Evolutionary conservation across 1,140 invertebrate genomes (phyloP).

Genomic region (Drosophila athabasca): DNA sequence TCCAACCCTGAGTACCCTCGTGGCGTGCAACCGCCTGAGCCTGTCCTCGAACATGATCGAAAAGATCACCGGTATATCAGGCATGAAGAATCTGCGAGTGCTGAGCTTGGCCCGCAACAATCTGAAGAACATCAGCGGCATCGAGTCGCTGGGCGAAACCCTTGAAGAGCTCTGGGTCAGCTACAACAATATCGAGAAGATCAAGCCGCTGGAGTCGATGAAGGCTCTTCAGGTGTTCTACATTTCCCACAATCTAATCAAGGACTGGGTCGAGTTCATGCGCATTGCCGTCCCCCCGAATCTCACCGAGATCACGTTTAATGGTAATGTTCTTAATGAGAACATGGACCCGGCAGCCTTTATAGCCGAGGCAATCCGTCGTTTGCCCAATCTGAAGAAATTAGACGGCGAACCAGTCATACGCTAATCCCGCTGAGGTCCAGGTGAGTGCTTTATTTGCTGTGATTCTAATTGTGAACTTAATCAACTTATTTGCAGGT

Average conservation of each 20-base stretch:
- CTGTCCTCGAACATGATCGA: slow-evolving; percentile 97
- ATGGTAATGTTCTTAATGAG: slow-evolving; percentile 94
- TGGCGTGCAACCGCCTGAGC: slow-evolving; percentile 89
- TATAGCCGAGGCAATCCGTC: slow-evolving; percentile 88
- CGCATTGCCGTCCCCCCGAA: slow-evolving; percentile 85
- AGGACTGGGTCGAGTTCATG: slow-evolving; percentile 94
- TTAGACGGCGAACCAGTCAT: slow-evolving; percentile 91
- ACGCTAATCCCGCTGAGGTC: slow-evolving; percentile 56
- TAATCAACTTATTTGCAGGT: too few relatives aligned
- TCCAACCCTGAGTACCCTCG: slow-evolving; percentile 86
- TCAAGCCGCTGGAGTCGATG: slow-evolving; percentile 86
- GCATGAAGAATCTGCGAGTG: slow-evolving; percentile 92
- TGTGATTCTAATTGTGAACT: too few relatives aligned
- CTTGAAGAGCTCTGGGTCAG: slow-evolving; percentile 90
- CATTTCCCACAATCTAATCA: slow-evolving; percentile 94
- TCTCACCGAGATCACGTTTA: slow-evolving; percentile 90
- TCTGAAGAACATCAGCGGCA: slow-evolving; percentile 93
- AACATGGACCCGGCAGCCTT: too few relatives aligned
- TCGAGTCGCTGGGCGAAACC: too few relatives aligned
- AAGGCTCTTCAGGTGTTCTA: slow-evolving; percentile 86
- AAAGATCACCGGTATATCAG: slow-evolving; percentile 91
- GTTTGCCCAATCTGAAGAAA: slow-evolving; percentile 92
- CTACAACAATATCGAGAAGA: too few relatives aligned
- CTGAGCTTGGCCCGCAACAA: slow-evolving; percentile 94
- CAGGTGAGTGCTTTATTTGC: too few relatives aligned